Evolutionary conservation across 2,113 vertebrate genomes (phyloP), one percentile per base, ranked within the genome.

Genomic region (Puntigrus tetrazona): DNA sequence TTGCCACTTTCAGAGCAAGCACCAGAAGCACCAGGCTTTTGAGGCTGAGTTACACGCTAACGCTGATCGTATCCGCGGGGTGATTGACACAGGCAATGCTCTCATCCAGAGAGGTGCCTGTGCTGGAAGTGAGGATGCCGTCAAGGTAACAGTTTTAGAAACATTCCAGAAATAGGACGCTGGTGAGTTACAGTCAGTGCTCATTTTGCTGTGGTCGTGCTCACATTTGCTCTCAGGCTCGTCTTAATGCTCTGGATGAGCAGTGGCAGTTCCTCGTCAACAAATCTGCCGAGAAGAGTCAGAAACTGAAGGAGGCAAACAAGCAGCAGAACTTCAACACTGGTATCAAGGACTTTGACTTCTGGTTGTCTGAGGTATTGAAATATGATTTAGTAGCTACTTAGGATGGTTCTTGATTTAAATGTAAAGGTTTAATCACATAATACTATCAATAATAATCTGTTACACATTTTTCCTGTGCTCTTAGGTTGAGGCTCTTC

Each of bases 271-370:
- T 99, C 95, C 94, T 99, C 72, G 98, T 99, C 29, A 96, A 97
- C 90, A 99, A 99, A 82, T 99, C 98, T 0, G 97, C 97, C 31
- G 98, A 99, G 88, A 99, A 99, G 93, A 99, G 98, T 90, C 98
- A 99, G 92, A 99, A 99, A 76, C 94, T 99, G 45, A 99, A 99
- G 38, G 98, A 99, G 82, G 98, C 98, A 80, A 99, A 99, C 92
- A 99, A 97, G 83, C 98, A 99, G 89, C 98, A 99, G 93, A 99
- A 99, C 89, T 99, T 99, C 86, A 99, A 99, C 92, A 99, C 98
- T 0, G 98, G 98, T 29, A 99, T 99, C 93, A 99, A 99, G 83
- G 98, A 99, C 94, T 99, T 99, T n/a, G 98, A 99, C 91, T 99
- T 99, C 92, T 99, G 98, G 98, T 95, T 99, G 16, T 98, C 98